These are phyloP conservation scores for Proisotoma minuta DNA, from an alignment of 2,888 invertebrate species.

Conservation along the genomic window DNA sequence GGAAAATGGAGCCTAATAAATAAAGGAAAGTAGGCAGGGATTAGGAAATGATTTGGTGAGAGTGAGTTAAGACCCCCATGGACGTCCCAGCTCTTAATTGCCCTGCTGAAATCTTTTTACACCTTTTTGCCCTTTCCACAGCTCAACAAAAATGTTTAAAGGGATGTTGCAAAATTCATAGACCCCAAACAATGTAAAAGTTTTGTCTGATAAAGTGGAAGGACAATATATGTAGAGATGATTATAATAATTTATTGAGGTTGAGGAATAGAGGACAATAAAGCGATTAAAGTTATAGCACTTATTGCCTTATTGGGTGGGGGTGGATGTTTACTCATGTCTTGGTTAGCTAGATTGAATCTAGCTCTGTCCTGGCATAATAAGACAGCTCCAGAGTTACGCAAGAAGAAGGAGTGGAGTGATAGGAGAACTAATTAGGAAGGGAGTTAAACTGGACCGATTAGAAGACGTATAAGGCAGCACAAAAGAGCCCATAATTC, in stretches of 20 bases:
- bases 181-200: too few species aligned
- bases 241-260: too few species aligned
- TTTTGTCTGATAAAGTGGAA: too few species aligned
- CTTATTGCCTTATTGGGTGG: too few species aligned
- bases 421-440: constrained; percentile 33
- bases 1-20: not conserved
- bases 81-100: constrained; percentile 37
- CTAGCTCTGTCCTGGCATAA: too few species aligned
- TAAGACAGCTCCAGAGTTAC: not conserved
- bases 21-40: not conserved
- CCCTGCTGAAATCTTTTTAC: constrained; percentile 41
- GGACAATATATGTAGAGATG: too few species aligned
- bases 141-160: too few species aligned
- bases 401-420: constrained; percentile 6
- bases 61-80: constrained; percentile 38
- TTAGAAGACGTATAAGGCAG: constrained; percentile 25
- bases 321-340: too few species aligned
- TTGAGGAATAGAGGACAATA: too few species aligned
- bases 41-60: not conserved
- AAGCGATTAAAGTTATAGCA: too few species aligned
- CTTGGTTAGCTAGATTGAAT: too few species aligned
- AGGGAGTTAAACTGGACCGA: constrained; percentile 40
- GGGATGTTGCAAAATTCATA: too few species aligned
- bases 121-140: constrained; percentile 18
- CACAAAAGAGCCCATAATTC: not conserved